Evolutionary conservation across 2,888 invertebrate genomes (phyloP).

Genomic region (Danaus chrysippus): DNA sequence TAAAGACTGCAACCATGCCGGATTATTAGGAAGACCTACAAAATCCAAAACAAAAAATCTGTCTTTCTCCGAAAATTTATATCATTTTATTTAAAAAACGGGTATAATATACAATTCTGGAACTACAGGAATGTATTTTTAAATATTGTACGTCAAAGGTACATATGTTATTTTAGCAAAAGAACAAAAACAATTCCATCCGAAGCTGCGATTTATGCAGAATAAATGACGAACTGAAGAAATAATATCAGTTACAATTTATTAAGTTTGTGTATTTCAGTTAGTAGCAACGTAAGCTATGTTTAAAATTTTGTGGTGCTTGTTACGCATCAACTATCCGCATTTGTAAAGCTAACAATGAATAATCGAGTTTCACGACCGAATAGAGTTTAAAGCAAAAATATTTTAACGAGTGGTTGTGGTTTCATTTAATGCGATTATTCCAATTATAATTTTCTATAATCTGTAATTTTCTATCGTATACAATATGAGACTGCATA

Average conservation of each 20-base stretch:
- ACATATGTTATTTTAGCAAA: too few species aligned
- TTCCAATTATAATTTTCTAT: background rate
- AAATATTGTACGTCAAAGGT: too few species aligned
- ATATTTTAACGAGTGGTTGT: constrained; percentile 3
- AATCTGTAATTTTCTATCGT: background rate
- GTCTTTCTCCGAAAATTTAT: too few species aligned
- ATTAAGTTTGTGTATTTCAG: background rate
- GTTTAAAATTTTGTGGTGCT: constrained; percentile 2
- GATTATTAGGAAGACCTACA: too few species aligned
- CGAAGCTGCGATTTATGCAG: background rate
- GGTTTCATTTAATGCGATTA: background rate
- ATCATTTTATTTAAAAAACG: too few species aligned
- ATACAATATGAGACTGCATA: background rate
- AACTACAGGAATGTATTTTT: too few species aligned
- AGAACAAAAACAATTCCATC: too few species aligned
- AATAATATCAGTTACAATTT: background rate
- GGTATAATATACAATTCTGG: too few species aligned
- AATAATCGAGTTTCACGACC: constrained; percentile 2
- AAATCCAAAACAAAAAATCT: too few species aligned
- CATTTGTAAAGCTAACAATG: constrained; percentile 6
- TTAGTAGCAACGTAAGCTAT: background rate
- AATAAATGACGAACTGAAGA: background rate
- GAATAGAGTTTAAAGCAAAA: constrained; percentile 1
- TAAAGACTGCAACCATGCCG: too few species aligned
- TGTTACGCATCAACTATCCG: constrained; percentile 4